Evolutionary conservation across 2,797 vertebrate species (phyloP).

Genomic region (Lithobates sylvaticus): DNA sequence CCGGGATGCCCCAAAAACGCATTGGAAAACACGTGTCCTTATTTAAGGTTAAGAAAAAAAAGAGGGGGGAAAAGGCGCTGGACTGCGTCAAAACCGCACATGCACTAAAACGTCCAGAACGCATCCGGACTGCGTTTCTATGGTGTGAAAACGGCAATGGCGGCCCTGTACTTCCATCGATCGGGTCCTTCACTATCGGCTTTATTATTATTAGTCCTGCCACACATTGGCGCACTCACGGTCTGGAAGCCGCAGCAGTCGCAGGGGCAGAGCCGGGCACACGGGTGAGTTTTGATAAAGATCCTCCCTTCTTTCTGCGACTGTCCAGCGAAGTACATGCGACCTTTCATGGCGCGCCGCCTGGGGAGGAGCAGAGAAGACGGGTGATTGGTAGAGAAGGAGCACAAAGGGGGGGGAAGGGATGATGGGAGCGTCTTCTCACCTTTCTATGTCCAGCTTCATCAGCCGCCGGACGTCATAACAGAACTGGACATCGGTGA

Average conservation of each 20-base stretch:
- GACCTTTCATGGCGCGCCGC: conserved; percentile 94
- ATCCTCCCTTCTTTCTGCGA: conserved; percentile 91
- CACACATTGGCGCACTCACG: conserved; percentile 71
- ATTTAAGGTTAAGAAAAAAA: too few relatives aligned
- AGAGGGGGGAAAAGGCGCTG: too few relatives aligned
- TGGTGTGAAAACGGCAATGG: too few relatives aligned
- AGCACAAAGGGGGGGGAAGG: background rate
- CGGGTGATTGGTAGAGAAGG: too few relatives aligned
- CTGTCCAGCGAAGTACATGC: conserved; percentile 92
- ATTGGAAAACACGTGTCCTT: too few relatives aligned
- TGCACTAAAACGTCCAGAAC: too few relatives aligned
- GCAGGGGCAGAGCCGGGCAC: conserved; percentile 91
- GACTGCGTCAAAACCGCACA: too few relatives aligned
- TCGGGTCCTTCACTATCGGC: too few relatives aligned
- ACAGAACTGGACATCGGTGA: conserved; percentile 94
- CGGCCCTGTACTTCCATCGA: too few relatives aligned
- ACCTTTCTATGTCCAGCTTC: conserved; percentile 93
- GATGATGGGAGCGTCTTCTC: conserved; percentile 41
- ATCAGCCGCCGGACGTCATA: conserved; percentile 90
- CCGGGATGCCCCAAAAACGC: too few relatives aligned
- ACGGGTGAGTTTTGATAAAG: conserved; percentile 93
- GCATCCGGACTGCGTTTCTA: too few relatives aligned
- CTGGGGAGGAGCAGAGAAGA: conserved; percentile 70
- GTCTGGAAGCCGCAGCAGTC: conserved; percentile 94
- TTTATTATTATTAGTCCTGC: background rate